A percentile compares a stretch with the other conserved stretches of the same genome.
Conservation (phyloP, 2,888 invertebrate genomes). For the Xanthorhoe designata region DNA sequence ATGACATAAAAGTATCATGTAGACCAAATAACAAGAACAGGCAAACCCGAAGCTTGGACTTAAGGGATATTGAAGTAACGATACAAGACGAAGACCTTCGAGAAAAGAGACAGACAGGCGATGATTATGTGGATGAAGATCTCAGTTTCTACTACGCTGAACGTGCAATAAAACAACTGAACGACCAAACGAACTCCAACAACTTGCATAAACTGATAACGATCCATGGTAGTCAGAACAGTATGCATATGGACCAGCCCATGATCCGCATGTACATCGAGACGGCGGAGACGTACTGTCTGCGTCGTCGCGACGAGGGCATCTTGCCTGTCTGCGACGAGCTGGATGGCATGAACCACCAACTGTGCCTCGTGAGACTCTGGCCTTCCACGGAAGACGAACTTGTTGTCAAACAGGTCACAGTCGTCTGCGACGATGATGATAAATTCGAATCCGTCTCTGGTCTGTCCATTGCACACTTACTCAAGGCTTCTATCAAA, state of each 20-base stretch:
- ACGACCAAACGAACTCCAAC: constrained; percentile 55
- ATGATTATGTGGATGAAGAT: constrained; percentile 68
- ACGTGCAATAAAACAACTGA: constrained; percentile 60
- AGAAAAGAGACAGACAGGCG: constrained; percentile 53
- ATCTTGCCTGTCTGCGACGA: constrained; percentile 65
- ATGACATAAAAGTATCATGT: constrained; percentile 66
- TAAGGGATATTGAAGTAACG: constrained; percentile 23
- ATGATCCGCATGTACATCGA: constrained; percentile 71
- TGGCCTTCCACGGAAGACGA: constrained; percentile 72
- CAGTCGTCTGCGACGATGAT: constrained; percentile 68
- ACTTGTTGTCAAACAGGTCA: constrained; percentile 56
- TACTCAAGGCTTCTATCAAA: constrained; percentile 59
- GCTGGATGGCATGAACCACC: constrained; percentile 63
- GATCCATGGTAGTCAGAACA: constrained; percentile 60
- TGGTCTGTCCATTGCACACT: constrained; percentile 56
- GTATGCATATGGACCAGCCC: constrained; percentile 59
- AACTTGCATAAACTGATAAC: constrained; percentile 69
- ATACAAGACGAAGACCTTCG: constrained; percentile 29
- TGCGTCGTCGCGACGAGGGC: constrained; percentile 54
- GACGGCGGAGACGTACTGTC: constrained; percentile 66
- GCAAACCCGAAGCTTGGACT: constrained; percentile 16
- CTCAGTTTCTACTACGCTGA: constrained; percentile 66
- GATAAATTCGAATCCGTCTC: constrained; percentile 59
- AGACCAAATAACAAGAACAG: constrained; percentile 38
- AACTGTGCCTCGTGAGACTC: constrained; percentile 64